phyloP scores from a whole-genome alignment of 2,888 invertebrate species.

The Julus scanicus region DNA sequence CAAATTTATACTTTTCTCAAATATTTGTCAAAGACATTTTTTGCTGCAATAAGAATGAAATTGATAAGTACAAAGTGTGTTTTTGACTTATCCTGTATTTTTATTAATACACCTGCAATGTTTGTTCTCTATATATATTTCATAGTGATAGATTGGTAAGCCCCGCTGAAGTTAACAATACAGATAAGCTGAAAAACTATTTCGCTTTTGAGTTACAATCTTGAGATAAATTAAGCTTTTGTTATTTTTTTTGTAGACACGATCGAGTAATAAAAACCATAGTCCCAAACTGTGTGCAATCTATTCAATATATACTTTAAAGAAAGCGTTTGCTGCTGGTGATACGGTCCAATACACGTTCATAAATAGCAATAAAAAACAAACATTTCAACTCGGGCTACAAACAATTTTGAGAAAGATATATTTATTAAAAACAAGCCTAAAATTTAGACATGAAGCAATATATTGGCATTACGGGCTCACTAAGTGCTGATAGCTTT shows the following conservation, averaged over 20 bases:
- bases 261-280: background rate
- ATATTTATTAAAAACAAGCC: constrained; percentile 8
- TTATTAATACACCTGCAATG: too few species aligned
- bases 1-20: too few species aligned
- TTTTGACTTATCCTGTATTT: too few species aligned
- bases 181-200: background rate
- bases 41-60: too few species aligned
- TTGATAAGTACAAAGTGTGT: too few species aligned
- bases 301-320: background rate
- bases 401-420: background rate
- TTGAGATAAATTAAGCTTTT: constrained; percentile 19
- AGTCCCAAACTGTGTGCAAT: background rate
- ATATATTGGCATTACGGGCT: background rate
- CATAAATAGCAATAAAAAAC: constrained; percentile 33
- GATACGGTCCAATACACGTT: constrained; percentile 3
- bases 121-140: background rate
- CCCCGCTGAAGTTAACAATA: background rate
- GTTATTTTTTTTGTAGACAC: background rate
- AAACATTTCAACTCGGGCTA: constrained; percentile 25
- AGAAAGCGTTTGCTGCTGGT: constrained; percentile 8
- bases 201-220: constrained; percentile 19
- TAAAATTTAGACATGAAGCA: background rate
- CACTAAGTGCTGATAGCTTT: background rate
- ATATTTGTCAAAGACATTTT: too few species aligned
- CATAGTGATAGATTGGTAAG: background rate